Conservation (phyloP, 1,140 invertebrate genomes). For the Teleogryllus occipitalis region DNA sequence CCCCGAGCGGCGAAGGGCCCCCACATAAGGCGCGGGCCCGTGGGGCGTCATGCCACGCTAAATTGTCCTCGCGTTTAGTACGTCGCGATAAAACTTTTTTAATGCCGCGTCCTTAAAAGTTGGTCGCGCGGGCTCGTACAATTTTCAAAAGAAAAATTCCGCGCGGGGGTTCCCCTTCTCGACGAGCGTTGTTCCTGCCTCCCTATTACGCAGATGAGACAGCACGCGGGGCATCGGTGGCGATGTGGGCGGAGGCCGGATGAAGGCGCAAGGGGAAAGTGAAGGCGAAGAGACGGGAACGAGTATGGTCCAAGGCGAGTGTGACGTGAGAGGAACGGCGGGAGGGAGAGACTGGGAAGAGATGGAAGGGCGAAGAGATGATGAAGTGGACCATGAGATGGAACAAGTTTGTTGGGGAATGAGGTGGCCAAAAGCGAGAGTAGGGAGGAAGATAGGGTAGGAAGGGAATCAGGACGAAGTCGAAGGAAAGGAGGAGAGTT, state of each 20-base stretch:
- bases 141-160: neutral
- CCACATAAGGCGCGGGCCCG: neutral
- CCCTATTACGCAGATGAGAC: neutral
- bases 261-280: too few relatives aligned
- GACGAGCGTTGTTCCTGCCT: neutral
- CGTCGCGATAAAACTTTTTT: neutral
- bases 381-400: neutral
- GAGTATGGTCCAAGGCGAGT: too few relatives aligned
- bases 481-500: neutral
- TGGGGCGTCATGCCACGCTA: neutral
- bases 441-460: too few relatives aligned
- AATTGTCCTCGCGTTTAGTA: neutral
- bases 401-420: neutral
- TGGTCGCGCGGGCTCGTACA: neutral
- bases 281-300: too few relatives aligned
- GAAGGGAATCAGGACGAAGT: too few relatives aligned
- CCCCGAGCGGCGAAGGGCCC: too few relatives aligned
- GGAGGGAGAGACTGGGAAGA: too few relatives aligned
- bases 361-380: too few relatives aligned
- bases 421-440: too few relatives aligned
- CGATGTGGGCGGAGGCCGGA: too few relatives aligned
- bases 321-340: too few relatives aligned
- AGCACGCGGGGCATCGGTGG: too few relatives aligned
- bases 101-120: neutral
- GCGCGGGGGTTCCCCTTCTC: neutral